These are phyloP conservation scores for Spea bombifrons DNA, from an alignment of 2,113 vertebrate species.

Conservation along the genomic window DNA sequence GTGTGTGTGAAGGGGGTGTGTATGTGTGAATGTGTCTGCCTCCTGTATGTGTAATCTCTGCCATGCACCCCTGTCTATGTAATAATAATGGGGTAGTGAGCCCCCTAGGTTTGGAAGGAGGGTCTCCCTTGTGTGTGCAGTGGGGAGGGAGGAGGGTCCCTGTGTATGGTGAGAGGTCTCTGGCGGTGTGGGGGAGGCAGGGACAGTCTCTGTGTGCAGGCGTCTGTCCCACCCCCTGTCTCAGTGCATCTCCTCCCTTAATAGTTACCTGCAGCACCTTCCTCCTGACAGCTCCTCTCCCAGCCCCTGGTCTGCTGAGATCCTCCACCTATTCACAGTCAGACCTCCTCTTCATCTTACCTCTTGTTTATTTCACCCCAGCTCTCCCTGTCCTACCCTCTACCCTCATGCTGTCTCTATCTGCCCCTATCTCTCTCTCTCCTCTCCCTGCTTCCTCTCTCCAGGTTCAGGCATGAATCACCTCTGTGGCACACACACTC, in stretches of 20 bases:
- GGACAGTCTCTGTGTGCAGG: conserved; percentile 33
- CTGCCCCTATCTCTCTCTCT: neutral
- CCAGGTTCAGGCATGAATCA: conserved; percentile 19
- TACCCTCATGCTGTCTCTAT: neutral
- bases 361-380: neutral
- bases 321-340: neutral
- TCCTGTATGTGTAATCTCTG: neutral
- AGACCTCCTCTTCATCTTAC: neutral
- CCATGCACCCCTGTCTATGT: neutral
- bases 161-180: conserved; percentile 8
- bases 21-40: neutral
- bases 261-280: conserved; percentile 18
- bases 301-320: neutral
- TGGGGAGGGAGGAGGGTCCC: conserved; percentile 14
- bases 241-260: conserved; percentile 12
- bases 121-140: conserved; percentile 4
- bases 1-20: neutral
- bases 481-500: neutral
- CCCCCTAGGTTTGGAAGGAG: conserved; percentile 13
- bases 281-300: neutral
- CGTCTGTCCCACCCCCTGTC: conserved; percentile 22
- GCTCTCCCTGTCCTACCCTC: neutral
- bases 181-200: conserved; percentile 28
- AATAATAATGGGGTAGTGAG: conserved; percentile 16
- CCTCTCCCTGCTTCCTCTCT: neutral